Conservation (phyloP, 2,888 invertebrate species). For the Athripsodes cinereus region DNA sequence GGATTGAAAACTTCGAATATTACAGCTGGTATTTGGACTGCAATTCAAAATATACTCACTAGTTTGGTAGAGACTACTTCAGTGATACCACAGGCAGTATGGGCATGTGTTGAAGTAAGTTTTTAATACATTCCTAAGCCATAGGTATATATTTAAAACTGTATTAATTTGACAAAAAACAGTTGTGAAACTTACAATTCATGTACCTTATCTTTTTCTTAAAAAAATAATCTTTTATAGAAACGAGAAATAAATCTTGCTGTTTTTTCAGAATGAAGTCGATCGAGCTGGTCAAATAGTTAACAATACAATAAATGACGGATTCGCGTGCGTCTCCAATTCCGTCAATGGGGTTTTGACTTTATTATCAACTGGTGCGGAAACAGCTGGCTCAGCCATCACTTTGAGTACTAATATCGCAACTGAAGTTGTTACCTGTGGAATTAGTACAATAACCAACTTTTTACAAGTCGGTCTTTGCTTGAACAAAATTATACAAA, state of each 20-base stretch:
- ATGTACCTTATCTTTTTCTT: too few species aligned
- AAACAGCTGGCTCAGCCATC: constrained; percentile 3
- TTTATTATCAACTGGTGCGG: background rate
- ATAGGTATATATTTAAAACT: too few species aligned
- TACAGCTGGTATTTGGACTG: background rate
- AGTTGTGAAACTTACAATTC: too few species aligned
- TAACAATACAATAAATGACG: background rate
- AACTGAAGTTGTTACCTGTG: constrained; percentile 8
- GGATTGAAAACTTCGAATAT: background rate
- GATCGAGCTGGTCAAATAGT: constrained; percentile 3
- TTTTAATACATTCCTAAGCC: too few species aligned
- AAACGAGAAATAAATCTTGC: too few species aligned
- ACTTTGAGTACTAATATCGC: constrained; percentile 4
- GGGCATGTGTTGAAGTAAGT: background rate
- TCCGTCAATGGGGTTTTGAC: background rate
- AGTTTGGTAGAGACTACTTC: background rate
- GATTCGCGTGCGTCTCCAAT: background rate
- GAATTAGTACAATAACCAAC: constrained; percentile 10
- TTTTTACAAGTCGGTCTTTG: constrained; percentile 15
- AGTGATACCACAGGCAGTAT: background rate
- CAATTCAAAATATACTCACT: background rate
- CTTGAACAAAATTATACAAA: constrained; percentile 5
- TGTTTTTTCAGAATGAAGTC: constrained; percentile 9
- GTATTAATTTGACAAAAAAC: too few species aligned
- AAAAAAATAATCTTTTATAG: too few species aligned